Percentiles rank a stretch among this genome's conserved stretches.
phyloP scores from a whole-genome alignment of 1,140 invertebrate genomes.

The Ceratosolen solmsi region DNA sequence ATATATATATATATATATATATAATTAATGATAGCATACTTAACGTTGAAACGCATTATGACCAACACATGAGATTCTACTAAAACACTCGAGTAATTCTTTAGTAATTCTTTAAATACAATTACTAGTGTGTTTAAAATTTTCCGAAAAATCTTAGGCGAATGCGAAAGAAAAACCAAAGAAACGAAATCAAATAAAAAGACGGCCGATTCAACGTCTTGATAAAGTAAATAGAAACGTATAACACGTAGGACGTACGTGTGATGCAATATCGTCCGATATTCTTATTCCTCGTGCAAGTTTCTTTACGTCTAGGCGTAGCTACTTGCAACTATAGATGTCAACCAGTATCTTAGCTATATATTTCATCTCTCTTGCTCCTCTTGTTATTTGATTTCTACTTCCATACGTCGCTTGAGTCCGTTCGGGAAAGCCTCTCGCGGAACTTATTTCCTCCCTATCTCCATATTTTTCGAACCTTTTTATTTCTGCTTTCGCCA shows the following conservation, averaged over 20 bases:
- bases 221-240: conserved; percentile 55
- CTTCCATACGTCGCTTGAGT: neutral
- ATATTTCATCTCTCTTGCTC: neutral
- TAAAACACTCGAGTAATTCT: too few relatives aligned
- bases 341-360: neutral
- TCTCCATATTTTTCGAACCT: neutral
- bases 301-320: neutral
- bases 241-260: conserved; percentile 52
- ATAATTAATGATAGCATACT: too few relatives aligned
- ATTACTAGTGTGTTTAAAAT: neutral
- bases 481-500: neutral
- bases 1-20: too few relatives aligned
- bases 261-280: conserved; percentile 42
- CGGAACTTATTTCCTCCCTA: neutral
- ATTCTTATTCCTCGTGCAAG: conserved; percentile 30
- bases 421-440: neutral
- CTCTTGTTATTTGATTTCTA: neutral
- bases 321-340: neutral
- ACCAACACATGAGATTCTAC: too few relatives aligned
- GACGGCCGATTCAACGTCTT: conserved; percentile 37
- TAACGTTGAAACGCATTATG: too few relatives aligned
- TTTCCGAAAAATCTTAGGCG: neutral
- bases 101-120: too few relatives aligned
- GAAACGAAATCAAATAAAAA: conserved; percentile 10
- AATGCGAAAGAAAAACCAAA: conserved; percentile 2